Evolutionary conservation across 2,113 vertebrate genomes (phyloP).

Genomic region (Bagarius yarrelli): DNA sequence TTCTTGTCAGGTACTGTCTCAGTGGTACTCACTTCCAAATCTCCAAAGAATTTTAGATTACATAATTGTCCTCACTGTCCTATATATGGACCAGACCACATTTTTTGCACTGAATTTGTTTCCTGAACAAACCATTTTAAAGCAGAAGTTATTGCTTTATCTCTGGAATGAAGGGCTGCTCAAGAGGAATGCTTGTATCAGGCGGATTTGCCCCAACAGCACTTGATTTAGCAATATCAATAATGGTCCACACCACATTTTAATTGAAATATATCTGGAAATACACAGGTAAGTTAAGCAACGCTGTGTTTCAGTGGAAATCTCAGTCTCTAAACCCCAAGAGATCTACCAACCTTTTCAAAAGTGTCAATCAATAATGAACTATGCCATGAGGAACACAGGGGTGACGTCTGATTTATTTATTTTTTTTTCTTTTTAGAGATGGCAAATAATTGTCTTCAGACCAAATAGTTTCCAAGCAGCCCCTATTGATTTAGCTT

Average conservation of each 20-base stretch:
- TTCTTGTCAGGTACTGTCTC: too few relatives aligned
- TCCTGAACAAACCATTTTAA: conserved; percentile 4
- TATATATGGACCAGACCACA: neutral
- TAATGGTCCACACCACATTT: neutral
- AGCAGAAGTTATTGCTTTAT: neutral
- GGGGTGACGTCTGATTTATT: too few relatives aligned
- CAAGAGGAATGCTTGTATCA: neutral
- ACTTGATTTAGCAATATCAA: neutral
- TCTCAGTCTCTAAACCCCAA: too few relatives aligned
- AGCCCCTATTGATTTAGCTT: neutral
- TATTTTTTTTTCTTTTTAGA: too few relatives aligned
- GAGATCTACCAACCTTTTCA: too few relatives aligned
- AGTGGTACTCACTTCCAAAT: neutral
- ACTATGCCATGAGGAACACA: too few relatives aligned
- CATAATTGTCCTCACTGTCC: too few relatives aligned
- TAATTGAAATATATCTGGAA: too few relatives aligned
- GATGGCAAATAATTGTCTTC: neutral
- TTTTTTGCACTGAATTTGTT: neutral
- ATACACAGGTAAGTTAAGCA: too few relatives aligned
- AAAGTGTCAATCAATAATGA: too few relatives aligned
- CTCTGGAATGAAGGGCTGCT: neutral
- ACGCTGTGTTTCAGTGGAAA: too few relatives aligned
- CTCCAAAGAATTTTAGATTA: neutral
- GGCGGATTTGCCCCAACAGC: neutral
- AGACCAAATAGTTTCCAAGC: neutral